phyloP scores from a whole-genome alignment of 2,113 vertebrate species.

The Oenanthe melanoleuca region DNA sequence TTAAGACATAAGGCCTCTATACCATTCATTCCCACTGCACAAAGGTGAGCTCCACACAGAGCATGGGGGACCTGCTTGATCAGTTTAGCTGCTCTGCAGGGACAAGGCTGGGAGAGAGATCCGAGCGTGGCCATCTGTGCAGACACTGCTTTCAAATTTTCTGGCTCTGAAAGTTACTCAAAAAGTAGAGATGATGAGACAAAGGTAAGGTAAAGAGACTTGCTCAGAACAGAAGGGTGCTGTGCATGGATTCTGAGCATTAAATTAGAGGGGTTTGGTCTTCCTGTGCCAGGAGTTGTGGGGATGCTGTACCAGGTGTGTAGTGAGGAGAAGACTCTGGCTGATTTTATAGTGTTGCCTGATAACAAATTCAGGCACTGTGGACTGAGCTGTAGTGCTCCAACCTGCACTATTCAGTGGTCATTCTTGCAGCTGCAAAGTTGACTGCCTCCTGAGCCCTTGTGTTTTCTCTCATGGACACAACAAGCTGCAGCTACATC shows the following conservation, averaged over 20 bases:
- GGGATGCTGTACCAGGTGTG: too few species aligned
- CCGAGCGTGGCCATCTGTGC: background rate
- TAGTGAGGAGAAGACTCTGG: background rate
- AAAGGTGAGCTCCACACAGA: background rate
- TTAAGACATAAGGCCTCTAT: background rate
- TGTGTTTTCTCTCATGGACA: background rate
- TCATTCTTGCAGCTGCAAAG: background rate
- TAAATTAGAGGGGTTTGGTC: background rate
- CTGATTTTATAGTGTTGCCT: background rate
- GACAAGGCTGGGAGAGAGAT: background rate
- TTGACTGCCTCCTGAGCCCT: background rate
- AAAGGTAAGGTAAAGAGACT: background rate
- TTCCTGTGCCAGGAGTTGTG: background rate
- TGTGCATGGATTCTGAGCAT: background rate
- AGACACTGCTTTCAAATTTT: background rate
- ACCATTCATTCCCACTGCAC: background rate
- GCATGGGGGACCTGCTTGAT: background rate
- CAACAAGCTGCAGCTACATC: background rate
- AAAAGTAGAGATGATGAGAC: background rate
- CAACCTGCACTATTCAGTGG: background rate
- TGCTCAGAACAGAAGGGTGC: background rate
- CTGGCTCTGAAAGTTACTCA: background rate
- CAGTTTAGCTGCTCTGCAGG: background rate
- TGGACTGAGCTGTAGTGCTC: background rate
- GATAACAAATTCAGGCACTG: background rate